Evolutionary conservation across 2,797 vertebrate genomes (phyloP).

Genomic region (Arrhamphus sclerolepis): DNA sequence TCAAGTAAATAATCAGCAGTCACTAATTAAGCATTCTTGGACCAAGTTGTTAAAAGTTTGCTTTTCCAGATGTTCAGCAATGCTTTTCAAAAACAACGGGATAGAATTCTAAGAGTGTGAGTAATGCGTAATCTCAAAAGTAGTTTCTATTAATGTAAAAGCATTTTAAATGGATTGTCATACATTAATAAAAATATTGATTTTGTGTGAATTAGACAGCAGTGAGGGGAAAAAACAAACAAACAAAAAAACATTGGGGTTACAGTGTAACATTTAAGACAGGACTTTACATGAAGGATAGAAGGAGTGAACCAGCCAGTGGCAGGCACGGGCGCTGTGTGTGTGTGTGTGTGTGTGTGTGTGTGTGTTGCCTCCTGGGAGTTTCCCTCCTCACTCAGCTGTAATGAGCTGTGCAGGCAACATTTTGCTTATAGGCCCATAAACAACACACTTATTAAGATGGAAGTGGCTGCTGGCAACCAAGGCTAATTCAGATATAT

Average conservation of each 20-base stretch:
- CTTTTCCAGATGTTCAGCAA: not conserved
- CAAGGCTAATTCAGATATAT: constrained; percentile 66
- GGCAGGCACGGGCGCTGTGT: constrained; percentile 5
- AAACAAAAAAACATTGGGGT: too few species aligned
- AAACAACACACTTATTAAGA: constrained; percentile 80
- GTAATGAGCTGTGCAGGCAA: constrained; percentile 77
- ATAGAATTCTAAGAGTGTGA: too few species aligned
- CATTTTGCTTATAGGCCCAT: constrained; percentile 78
- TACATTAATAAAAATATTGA: not conserved
- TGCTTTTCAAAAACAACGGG: not conserved
- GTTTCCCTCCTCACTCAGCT: constrained; percentile 68
- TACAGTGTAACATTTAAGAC: not conserved
- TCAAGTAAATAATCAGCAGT: not conserved
- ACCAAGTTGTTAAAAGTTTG: not conserved
- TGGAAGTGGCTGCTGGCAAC: constrained; percentile 65
- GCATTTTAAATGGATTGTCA: not conserved
- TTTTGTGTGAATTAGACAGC: not conserved
- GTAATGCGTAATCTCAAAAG: too few species aligned
- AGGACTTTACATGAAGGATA: not conserved
- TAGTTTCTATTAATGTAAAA: too few species aligned
- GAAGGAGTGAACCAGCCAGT: constrained; percentile 6
- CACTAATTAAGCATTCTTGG: not conserved
- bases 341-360: constrained; percentile 17
- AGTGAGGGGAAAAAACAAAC: not conserved
- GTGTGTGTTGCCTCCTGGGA: constrained; percentile 42